Evolutionary conservation across 1,140 invertebrate genomes (phyloP), one percentile per base, ranked within the genome.

Genomic region (Theocolax elegans): DNA sequence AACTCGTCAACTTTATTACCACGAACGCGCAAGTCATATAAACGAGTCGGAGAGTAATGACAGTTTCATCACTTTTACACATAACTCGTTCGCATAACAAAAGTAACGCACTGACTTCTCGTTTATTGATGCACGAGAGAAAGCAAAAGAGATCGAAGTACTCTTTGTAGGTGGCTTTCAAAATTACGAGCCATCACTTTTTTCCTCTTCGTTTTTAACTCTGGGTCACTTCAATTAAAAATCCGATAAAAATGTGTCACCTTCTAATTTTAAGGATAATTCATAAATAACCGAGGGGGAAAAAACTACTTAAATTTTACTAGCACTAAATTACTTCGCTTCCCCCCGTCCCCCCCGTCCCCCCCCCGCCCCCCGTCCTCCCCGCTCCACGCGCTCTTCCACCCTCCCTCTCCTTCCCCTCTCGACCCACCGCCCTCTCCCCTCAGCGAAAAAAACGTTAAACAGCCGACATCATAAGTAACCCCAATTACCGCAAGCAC

Each of bases 281-380:
- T n/a, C n/a, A n/a, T n/a, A n/a, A n/a, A n/a, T n/a, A n/a, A n/a
- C n/a, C n/a, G n/a, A n/a, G n/a, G n/a, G n/a, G n/a, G n/a, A 40
- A 65, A 54, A 35, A 54, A 44, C 64, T 67, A n/a, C 53, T 67
- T 67, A 56, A 58, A 67, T 9, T 67, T 67, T 67, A 67, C 53
- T 67, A 67, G 64, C 53, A 31, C 51, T 67, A 67, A 58, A 58
- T 67, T 56, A 67, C 58, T 65, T 53, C 42, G n/a, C 35, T 38
- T 40, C 63, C 48, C n/a, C n/a, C n/a, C n/a, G n/a, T n/a, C n/a
- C n/a, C n/a, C n/a, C n/a, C n/a, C n/a, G n/a, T n/a, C n/a, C n/a
- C n/a, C n/a, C n/a, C n/a, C n/a, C n/a, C n/a, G n/a, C n/a, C n/a
- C n/a, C n/a, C n/a, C n/a, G n/a, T n/a, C n/a, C n/a, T n/a, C n/a